Conservation (phyloP, 2,888 invertebrate species). For the Ceramica pisi region DNA sequence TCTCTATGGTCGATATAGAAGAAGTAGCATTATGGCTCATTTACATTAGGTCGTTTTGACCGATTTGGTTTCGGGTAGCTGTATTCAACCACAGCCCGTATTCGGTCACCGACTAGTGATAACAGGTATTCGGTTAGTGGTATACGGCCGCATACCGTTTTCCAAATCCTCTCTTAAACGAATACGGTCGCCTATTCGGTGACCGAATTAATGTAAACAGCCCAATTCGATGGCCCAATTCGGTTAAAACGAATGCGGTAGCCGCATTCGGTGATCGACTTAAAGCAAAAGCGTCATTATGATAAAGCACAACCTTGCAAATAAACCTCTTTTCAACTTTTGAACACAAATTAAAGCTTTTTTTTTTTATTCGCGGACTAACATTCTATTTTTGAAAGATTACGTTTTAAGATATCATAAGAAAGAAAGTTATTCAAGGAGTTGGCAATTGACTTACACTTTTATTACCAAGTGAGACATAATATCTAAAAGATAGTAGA, state of each 20-base stretch:
- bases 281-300: not conserved
- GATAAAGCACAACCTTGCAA: conserved; percentile 36
- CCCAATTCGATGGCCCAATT: too few species aligned
- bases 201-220: too few species aligned
- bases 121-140: too few species aligned
- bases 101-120: too few species aligned
- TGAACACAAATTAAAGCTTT: conserved; percentile 57
- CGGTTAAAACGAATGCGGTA: too few species aligned
- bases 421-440: conserved; percentile 29
- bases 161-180: too few species aligned
- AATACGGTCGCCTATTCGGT: too few species aligned
- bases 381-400: conserved; percentile 8
- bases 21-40: conserved; percentile 34
- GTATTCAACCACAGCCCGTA: too few species aligned
- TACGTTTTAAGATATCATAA: not conserved
- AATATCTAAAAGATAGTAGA: conserved; percentile 27
- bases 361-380: conserved; percentile 27
- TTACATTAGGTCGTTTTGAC: too few species aligned
- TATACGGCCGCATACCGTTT: too few species aligned
- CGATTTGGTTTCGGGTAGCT: too few species aligned
- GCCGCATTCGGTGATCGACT: too few species aligned
- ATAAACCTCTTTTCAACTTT: conserved; percentile 40
- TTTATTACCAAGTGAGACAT: conserved; percentile 11
- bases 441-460: conserved; percentile 15
- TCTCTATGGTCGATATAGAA: conserved; percentile 54